These are phyloP conservation scores for Corynorhinus townsendii DNA, from an alignment of 2,113 vertebrate genomes.

Conservation along the genomic window DNA sequence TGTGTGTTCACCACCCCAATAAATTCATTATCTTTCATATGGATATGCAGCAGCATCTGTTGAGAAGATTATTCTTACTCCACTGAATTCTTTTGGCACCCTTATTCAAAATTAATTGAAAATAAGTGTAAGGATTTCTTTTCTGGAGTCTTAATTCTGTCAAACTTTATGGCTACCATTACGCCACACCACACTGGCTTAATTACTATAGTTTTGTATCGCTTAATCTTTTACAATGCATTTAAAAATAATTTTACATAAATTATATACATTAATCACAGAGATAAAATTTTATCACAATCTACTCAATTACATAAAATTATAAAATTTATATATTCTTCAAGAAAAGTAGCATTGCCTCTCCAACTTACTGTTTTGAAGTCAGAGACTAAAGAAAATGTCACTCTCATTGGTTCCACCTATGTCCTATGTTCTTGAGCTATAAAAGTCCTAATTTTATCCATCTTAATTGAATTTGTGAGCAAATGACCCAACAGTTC, in stretches of 20 bases:
- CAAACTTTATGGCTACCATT: neutral
- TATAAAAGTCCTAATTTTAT: neutral
- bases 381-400: constrained; percentile 18
- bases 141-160: neutral
- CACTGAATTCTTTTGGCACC: neutral
- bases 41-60: neutral
- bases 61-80: constrained; percentile 6
- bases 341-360: neutral
- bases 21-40: neutral
- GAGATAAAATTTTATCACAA: neutral
- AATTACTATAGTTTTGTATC: neutral
- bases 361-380: neutral
- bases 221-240: neutral
- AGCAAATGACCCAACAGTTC: neutral
- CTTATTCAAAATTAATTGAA: neutral
- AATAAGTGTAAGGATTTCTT: neutral
- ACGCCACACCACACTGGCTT: neutral
- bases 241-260: constrained; percentile 22
- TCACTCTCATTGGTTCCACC: neutral
- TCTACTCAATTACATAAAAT: neutral
- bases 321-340: neutral
- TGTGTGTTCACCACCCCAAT: neutral
- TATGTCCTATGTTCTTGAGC: neutral
- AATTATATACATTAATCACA: neutral
- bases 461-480: neutral